A percentile compares a stretch with the other conserved stretches of the same genome.
Conservation (phyloP, 2,113 vertebrate genomes). For the Labrus mixtus region DNA sequence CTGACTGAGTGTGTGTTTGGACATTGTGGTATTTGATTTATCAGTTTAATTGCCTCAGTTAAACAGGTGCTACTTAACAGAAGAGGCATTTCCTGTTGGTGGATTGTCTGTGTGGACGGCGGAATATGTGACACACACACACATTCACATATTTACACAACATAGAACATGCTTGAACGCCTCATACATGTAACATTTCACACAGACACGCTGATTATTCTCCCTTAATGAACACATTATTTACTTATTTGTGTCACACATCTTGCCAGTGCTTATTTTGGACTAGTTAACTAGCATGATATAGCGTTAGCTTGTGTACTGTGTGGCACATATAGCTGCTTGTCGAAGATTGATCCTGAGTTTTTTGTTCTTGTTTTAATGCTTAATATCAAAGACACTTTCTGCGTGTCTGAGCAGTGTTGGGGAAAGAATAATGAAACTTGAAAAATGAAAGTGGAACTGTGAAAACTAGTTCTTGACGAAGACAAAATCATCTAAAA, state of each 20-base stretch:
- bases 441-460: neutral
- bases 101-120: conserved; percentile 24
- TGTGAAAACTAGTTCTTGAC: neutral
- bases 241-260: neutral
- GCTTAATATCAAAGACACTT: neutral
- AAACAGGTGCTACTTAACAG: conserved; percentile 55
- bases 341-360: conserved; percentile 8
- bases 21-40: conserved; percentile 4
- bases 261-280: conserved; percentile 38
- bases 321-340: conserved; percentile 44
- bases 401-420: conserved; percentile 9
- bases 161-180: conserved; percentile 13
- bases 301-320: conserved; percentile 48
- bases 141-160: conserved; percentile 25
- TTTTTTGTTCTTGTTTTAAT: conserved; percentile 13
- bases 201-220: neutral
- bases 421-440: neutral
- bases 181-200: neutral
- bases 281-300: conserved; percentile 59
- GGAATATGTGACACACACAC: conserved; percentile 42
- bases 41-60: conserved; percentile 27
- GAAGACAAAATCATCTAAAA: no score
- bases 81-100: conserved; percentile 25
- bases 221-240: neutral
- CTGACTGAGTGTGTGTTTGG: conserved; percentile 24